phyloP scores from a whole-genome alignment of 2,797 vertebrate genomes.

The Rhabdophis nuchalis region DNA sequence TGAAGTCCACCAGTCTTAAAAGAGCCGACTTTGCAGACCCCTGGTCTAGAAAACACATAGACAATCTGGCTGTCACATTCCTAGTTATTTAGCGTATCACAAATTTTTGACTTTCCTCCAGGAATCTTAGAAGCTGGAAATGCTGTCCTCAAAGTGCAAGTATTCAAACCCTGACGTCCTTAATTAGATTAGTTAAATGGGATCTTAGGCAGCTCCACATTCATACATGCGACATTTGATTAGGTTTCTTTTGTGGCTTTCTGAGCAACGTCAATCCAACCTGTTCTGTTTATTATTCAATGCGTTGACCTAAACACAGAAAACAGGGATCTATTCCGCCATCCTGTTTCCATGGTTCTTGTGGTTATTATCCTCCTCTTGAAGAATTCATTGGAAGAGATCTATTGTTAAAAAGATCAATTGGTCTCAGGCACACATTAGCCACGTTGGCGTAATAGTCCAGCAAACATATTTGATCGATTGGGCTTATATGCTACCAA shows the following conservation, averaged over 20 bases:
- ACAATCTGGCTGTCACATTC: neutral
- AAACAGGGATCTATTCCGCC: neutral
- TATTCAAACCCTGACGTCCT: neutral
- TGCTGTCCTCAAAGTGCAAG: neutral
- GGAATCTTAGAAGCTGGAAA: neutral
- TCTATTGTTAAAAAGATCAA: neutral
- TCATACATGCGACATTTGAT: neutral
- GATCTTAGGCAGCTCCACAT: neutral
- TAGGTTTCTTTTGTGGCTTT: neutral
- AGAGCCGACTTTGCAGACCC: no score
- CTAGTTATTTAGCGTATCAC: neutral
- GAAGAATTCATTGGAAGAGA: neutral
- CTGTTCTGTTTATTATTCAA: neutral
- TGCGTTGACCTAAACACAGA: neutral
- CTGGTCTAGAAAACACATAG: no score
- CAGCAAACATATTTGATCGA: neutral
- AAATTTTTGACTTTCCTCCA: neutral
- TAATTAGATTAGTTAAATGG: neutral
- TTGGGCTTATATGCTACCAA: neutral
- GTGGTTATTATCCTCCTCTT: neutral
- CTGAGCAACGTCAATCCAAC: neutral
- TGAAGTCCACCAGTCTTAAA: no score
- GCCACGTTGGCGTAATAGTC: neutral
- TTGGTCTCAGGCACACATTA: neutral
- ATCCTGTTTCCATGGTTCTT: neutral